Evolutionary conservation across 1,140 invertebrate species (phyloP), one percentile per base, ranked within the genome.

Genomic region (Tenebrio molitor): DNA sequence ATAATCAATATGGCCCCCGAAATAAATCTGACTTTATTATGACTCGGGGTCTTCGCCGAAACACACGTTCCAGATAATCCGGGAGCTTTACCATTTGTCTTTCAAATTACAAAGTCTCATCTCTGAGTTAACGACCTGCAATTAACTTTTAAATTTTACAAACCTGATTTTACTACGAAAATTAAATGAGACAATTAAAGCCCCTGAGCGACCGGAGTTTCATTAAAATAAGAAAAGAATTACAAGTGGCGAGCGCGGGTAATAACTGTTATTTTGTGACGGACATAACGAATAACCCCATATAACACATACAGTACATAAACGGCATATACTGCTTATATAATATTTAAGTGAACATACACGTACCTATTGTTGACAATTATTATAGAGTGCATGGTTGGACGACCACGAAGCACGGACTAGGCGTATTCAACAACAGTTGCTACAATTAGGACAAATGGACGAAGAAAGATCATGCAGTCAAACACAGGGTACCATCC

Each of bases 351-450:
- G 36, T 44, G 39, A 25, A 66, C 42, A 44, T 66, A 66, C 16
- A 66, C 15, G 33, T 41, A 65, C 21, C 36, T 64, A 64, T 53
- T 65, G 62, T 64, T 65, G 46, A 65, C 62, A 71, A 71, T 71
- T 71, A 71, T 71, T 71, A 71, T 65, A 71, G 34, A 46, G 41
- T 71, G 62, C 69, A 71, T 36, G 69, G 69, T 71, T 71, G 41
- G 42, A 65, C 42, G 53, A 71, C 19, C 69, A 71, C 62, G 41
- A 19, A 25, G 36, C 64, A 66, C 23, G 17, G 29, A 36, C 29
- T 65, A 71, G 42, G 25, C 41, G 41, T 50, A 65, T 71, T 71
- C 23, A 41, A 58, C 62, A 71, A 71, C 69, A 71, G 69, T 71
- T 71, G 69, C 41, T 65, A 36, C 69, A 71, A 71, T 71, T 71